Evolutionary conservation across 2,797 vertebrate species (phyloP).

Genomic region (Darevskia nairensis): DNA sequence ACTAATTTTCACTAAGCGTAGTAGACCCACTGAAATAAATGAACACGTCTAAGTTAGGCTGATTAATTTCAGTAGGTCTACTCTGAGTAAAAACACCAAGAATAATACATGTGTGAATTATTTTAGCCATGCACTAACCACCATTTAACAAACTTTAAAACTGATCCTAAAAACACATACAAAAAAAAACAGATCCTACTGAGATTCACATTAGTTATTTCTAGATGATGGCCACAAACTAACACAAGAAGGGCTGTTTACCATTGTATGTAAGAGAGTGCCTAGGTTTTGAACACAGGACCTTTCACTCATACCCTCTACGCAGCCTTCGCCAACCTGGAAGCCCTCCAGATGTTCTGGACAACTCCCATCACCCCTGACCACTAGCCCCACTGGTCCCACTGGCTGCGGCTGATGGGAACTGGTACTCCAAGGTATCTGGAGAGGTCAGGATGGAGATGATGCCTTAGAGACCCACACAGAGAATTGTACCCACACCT

Average conservation of each 20-base stretch:
- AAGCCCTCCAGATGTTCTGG: neutral
- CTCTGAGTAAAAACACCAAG: neutral
- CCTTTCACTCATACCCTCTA: neutral
- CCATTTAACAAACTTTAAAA: neutral
- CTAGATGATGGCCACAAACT: neutral
- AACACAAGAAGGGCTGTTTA: neutral
- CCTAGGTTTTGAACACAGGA: neutral
- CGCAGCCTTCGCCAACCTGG: neutral
- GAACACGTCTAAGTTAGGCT: too few species aligned
- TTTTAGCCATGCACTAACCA: neutral
- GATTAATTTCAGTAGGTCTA: too few species aligned
- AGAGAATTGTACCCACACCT: neutral
- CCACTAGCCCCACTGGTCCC: neutral
- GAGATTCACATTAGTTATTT: neutral
- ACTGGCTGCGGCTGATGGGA: neutral
- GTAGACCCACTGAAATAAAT: too few species aligned
- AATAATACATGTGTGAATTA: neutral
- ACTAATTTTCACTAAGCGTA: too few species aligned
- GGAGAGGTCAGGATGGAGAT: neutral
- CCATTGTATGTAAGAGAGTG: neutral
- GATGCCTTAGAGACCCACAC: neutral
- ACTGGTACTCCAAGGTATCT: neutral
- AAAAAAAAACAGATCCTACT: neutral
- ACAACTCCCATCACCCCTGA: neutral
- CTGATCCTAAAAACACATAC: neutral